phyloP scores from a whole-genome alignment of 2,888 invertebrate species.

The Cryptocheilus praepositus region DNA sequence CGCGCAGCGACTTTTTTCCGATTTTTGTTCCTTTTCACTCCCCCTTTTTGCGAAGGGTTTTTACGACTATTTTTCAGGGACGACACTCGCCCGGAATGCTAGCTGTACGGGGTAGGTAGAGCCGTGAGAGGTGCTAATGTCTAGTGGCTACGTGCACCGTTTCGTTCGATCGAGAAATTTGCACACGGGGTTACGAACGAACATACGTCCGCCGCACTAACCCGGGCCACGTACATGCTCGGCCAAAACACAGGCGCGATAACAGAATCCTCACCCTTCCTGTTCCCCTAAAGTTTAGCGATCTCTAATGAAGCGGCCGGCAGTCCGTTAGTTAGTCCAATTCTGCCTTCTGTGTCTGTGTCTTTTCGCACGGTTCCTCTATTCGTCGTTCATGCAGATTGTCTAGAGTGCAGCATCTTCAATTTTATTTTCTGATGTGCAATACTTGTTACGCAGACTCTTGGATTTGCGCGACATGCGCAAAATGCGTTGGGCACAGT shows the following conservation, averaged over 20 bases:
- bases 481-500: too few relatives aligned
- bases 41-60: constrained; percentile 40
- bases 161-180: constrained; percentile 11
- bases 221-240: background rate
- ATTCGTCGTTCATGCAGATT: background rate
- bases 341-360: constrained; percentile 29
- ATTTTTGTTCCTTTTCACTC: constrained; percentile 34
- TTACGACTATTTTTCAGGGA: constrained; percentile 1
- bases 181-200: too few relatives aligned
- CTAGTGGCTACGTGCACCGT: too few relatives aligned
- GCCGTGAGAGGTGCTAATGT: too few relatives aligned
- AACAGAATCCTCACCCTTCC: constrained; percentile 59
- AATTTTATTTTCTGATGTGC: too few relatives aligned
- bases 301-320: constrained; percentile 65
- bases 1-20: constrained; percentile 37
- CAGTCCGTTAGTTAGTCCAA: constrained; percentile 61
- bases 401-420: too few relatives aligned
- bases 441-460: too few relatives aligned
- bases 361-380: constrained; percentile 18
- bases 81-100: too few relatives aligned
- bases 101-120: too few relatives aligned
- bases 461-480: too few relatives aligned
- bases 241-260: constrained; percentile 24
- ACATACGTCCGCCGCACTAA: background rate
- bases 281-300: constrained; percentile 62